Conservation (phyloP, 2,113 vertebrate species). For the Phocoena sinus region DNA sequence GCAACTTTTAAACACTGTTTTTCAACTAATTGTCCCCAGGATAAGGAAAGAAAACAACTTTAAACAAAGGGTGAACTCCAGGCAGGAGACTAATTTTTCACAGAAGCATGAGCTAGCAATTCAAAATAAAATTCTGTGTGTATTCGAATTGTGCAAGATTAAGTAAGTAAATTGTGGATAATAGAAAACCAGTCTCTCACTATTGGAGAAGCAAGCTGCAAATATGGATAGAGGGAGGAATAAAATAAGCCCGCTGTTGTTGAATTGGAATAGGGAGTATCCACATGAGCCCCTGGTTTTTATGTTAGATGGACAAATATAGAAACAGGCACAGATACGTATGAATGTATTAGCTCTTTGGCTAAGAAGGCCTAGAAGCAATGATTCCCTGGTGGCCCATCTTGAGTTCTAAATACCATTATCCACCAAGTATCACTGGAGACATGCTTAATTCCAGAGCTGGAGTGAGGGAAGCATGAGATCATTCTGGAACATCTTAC, state of each 20-base stretch:
- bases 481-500: background rate
- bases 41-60: background rate
- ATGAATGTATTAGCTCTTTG: no score
- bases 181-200: background rate
- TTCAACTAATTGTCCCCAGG: background rate
- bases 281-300: background rate
- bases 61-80: background rate
- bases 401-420: background rate
- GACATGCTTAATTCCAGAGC: background rate
- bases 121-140: background rate
- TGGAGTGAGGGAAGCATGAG: background rate
- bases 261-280: background rate
- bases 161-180: background rate
- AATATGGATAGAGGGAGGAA: background rate
- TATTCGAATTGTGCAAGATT: background rate
- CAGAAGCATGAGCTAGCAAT: background rate
- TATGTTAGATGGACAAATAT: background rate
- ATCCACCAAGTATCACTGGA: background rate
- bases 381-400: background rate
- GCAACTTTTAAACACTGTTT: background rate
- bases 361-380: background rate
- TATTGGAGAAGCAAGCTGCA: background rate
- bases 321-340: background rate
- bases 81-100: background rate
- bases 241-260: background rate